phyloP scores from a whole-genome alignment of 2,797 vertebrate species.

The Falco peregrinus region DNA sequence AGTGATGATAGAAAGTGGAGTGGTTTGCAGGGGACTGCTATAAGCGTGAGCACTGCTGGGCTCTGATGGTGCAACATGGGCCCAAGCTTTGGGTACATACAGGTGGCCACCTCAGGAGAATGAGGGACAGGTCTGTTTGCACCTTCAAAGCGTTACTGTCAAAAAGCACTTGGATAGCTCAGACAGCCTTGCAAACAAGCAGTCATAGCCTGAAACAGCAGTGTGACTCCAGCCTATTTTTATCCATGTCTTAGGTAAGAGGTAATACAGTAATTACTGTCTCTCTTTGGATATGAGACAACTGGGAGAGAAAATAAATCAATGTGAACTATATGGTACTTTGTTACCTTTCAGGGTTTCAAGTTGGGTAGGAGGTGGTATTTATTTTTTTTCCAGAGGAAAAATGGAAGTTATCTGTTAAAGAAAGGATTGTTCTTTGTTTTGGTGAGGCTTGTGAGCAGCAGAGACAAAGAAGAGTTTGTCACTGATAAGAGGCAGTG shows the following conservation, averaged over 20 bases:
- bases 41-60: background rate
- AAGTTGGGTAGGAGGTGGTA: background rate
- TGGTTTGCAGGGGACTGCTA: background rate
- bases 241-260: conserved; percentile 38
- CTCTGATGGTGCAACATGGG: background rate
- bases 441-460: background rate
- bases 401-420: conserved; percentile 14
- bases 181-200: background rate
- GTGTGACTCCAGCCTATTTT: background rate
- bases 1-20: background rate
- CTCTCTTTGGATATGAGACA: background rate
- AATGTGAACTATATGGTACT: background rate
- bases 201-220: background rate
- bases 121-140: background rate
- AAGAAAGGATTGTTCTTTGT: background rate
- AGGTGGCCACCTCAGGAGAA: background rate
- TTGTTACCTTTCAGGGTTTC: conserved; percentile 23
- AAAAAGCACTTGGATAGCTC: background rate
- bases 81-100: background rate
- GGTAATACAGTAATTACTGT: background rate
- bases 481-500: background rate
- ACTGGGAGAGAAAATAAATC: background rate
- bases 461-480: background rate
- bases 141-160: background rate
- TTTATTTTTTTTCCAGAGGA: background rate